phyloP scores from a whole-genome alignment of 2,888 invertebrate genomes.

The Aporophyla nigra region DNA sequence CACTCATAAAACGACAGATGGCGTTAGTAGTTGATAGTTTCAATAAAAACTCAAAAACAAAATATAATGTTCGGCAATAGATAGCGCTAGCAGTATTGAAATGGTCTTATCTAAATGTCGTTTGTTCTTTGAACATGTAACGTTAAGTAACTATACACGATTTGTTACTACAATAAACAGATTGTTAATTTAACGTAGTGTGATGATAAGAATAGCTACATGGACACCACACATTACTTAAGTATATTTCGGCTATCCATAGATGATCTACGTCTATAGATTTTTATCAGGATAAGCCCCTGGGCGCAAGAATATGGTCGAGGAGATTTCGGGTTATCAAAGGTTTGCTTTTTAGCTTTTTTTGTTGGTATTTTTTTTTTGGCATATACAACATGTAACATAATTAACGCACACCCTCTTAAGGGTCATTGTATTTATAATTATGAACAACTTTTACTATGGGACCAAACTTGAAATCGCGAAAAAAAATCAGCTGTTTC shows the following conservation, averaged over 20 bases:
- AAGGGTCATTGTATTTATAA: too few relatives aligned
- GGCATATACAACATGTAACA: neutral
- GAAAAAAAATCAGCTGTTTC: too few relatives aligned
- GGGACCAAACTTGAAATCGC: too few relatives aligned
- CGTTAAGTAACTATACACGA: neutral
- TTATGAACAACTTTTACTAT: too few relatives aligned
- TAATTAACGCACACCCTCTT: too few relatives aligned
- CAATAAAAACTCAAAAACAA: neutral
- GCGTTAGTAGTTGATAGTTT: conserved; percentile 58
- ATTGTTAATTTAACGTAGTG: neutral
- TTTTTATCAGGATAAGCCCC: neutral
- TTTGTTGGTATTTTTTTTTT: too few relatives aligned
- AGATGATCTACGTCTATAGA: neutral
- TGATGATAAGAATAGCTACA: neutral
- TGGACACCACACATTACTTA: neutral
- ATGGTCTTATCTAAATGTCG: neutral
- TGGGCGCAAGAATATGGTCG: neutral
- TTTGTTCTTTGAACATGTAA: neutral
- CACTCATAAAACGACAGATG: conserved; percentile 65
- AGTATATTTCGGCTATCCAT: neutral
- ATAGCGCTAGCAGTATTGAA: conserved; percentile 29
- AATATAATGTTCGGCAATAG: conserved; percentile 20
- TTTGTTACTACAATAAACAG: neutral
- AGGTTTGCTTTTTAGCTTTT: too few relatives aligned
- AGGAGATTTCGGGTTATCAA: neutral